Conservation (phyloP, 2,888 invertebrate species). For the Protodeltote pygarga region DNA sequence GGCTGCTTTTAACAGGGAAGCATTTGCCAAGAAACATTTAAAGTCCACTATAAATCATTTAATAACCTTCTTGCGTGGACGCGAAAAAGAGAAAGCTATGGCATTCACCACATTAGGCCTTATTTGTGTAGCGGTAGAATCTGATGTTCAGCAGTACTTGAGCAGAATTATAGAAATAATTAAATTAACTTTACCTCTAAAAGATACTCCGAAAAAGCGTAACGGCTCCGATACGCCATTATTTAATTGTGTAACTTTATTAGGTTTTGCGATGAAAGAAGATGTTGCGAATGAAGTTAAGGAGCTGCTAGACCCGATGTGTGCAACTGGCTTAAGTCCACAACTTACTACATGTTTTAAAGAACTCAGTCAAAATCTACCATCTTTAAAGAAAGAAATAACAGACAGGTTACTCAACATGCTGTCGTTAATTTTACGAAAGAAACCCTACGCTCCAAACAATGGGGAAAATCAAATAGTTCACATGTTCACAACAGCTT, state of each 20-base stretch:
- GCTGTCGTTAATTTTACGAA: conserved; percentile 95
- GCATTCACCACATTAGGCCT: conserved; percentile 97
- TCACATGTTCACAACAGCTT: conserved; percentile 72
- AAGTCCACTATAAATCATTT: conserved; percentile 92
- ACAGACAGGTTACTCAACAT: conserved; percentile 97
- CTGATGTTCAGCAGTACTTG: conserved; percentile 92
- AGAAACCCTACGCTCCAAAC: conserved; percentile 91
- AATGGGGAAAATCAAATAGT: conserved; percentile 82
- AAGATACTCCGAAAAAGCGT: conserved; percentile 92
- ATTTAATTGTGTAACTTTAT: conserved; percentile 97
- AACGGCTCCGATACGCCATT: conserved; percentile 93
- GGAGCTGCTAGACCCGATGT: conserved; percentile 96
- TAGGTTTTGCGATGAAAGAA: conserved; percentile 95
- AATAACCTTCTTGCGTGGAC: conserved; percentile 91
- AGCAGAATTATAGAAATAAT: conserved; percentile 95
- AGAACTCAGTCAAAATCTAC: conserved; percentile 96
- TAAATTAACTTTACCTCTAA: conserved; percentile 90
- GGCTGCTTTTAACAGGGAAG: conserved; percentile 95
- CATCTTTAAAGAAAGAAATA: conserved; percentile 95
- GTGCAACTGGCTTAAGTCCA: conserved; percentile 95
- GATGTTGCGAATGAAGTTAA: conserved; percentile 92
- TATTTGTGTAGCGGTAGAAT: conserved; percentile 95
- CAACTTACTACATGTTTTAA: conserved; percentile 96
- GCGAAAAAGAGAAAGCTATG: conserved; percentile 94
- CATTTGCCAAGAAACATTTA: conserved; percentile 92